phyloP scores from a whole-genome alignment of 2,113 vertebrate species.

The Anolis carolinensis region DNA sequence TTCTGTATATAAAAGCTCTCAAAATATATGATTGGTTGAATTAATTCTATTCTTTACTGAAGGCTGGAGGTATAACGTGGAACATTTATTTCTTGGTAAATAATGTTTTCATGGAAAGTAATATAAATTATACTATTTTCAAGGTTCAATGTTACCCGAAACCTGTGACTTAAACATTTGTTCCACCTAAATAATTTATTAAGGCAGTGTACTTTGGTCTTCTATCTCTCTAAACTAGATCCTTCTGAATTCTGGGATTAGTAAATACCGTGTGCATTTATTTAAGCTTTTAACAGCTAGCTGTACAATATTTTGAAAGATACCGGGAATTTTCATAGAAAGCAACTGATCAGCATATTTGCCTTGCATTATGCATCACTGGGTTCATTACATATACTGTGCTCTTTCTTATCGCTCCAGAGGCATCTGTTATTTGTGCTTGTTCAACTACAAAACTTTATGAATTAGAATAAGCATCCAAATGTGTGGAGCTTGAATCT shows the following conservation, averaged over 20 bases:
- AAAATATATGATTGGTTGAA: background rate
- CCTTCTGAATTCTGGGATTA: background rate
- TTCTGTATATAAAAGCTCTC: background rate
- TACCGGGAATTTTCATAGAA: background rate
- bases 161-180: background rate
- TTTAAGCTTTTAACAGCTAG: background rate
- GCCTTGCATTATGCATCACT: slow-evolving; percentile 1
- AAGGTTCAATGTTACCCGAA: background rate
- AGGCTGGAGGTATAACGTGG: background rate
- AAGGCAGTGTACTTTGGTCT: background rate
- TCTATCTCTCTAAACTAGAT: background rate
- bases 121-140: background rate
- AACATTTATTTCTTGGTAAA: background rate
- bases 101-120: background rate
- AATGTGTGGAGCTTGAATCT: background rate
- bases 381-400: background rate
- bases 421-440: slow-evolving; percentile 14
- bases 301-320: background rate
- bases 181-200: background rate
- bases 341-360: slow-evolving; percentile 6
- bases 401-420: slow-evolving; percentile 3
- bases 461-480: background rate
- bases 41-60: background rate
- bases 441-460: background rate
- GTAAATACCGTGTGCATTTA: background rate